phyloP scores from a whole-genome alignment of 2,888 invertebrate species.

The Vandiemenella viatica region DNA sequence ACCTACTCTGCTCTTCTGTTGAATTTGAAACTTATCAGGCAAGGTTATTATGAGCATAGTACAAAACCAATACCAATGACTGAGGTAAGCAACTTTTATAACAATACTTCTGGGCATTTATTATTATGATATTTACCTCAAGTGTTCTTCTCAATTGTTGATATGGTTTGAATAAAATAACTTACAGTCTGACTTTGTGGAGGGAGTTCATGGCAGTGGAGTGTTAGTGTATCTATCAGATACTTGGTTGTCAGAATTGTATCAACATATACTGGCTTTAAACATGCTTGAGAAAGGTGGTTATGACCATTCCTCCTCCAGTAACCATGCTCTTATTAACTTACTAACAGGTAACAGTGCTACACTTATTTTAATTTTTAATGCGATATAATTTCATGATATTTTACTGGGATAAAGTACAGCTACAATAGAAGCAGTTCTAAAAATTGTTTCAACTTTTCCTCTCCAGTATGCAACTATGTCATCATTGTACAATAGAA shows the following conservation, averaged over 20 bases:
- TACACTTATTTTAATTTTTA: not conserved
- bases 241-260: conserved; percentile 84
- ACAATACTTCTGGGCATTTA: not conserved
- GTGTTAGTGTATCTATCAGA: conserved; percentile 85
- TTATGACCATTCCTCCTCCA: conserved; percentile 33
- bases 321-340: conserved; percentile 51
- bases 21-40: conserved; percentile 61
- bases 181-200: conserved; percentile 57
- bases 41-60: conserved; percentile 50
- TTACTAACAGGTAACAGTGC: conserved; percentile 58
- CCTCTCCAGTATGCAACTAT: no score
- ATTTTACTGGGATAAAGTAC: no score
- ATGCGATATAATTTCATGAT: not conserved
- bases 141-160: not conserved
- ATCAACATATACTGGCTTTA: conserved; percentile 65
- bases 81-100: conserved; percentile 27
- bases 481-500: no score
- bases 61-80: conserved; percentile 31
- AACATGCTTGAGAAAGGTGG: conserved; percentile 57
- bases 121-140: not conserved
- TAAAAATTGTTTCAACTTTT: no score
- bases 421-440: no score
- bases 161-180: no score
- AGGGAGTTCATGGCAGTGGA: conserved; percentile 82
- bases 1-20: conserved; percentile 73